These are phyloP conservation scores for Coptodon bakossiorum DNA, from an alignment of 2,113 vertebrate species.

Conservation along the genomic window DNA sequence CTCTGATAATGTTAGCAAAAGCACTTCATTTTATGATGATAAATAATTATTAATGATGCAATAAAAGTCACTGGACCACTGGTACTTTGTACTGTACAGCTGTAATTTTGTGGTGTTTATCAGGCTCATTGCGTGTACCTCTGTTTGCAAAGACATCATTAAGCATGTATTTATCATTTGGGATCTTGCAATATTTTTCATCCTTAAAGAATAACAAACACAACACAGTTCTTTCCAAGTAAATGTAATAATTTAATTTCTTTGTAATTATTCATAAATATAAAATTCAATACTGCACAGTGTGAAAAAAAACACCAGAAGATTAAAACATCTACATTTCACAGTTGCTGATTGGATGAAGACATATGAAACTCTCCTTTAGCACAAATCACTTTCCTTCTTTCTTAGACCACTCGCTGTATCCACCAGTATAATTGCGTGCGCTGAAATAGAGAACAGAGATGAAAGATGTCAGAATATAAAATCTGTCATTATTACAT, in stretches of 20 bases:
- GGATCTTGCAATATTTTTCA: neutral
- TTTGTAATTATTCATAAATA: neutral
- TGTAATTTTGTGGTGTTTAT: neutral
- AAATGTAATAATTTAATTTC: neutral
- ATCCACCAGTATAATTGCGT: slow-evolving; percentile 73
- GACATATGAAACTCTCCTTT: neutral
- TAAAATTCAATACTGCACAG: neutral
- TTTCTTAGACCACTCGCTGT: slow-evolving; percentile 72
- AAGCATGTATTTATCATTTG: neutral
- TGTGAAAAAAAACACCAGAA: neutral
- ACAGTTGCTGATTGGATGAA: neutral
- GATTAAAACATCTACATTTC: neutral
- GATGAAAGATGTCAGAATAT: neutral
- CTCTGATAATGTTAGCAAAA: neutral
- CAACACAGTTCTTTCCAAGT: neutral
- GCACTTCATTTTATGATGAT: neutral
- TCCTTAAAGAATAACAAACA: neutral
- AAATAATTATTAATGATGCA: neutral
- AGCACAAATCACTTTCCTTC: slow-evolving; percentile 40
- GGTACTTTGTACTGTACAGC: neutral
- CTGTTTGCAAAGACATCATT: neutral
- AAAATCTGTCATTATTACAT: neutral
- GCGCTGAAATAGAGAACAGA: slow-evolving; percentile 61
- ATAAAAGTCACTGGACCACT: neutral
- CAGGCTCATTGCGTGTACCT: neutral